Evolutionary conservation across 2,888 invertebrate species (phyloP), one percentile per base, ranked within the genome.

Genomic region (Carpatolechia fugitivella): DNA sequence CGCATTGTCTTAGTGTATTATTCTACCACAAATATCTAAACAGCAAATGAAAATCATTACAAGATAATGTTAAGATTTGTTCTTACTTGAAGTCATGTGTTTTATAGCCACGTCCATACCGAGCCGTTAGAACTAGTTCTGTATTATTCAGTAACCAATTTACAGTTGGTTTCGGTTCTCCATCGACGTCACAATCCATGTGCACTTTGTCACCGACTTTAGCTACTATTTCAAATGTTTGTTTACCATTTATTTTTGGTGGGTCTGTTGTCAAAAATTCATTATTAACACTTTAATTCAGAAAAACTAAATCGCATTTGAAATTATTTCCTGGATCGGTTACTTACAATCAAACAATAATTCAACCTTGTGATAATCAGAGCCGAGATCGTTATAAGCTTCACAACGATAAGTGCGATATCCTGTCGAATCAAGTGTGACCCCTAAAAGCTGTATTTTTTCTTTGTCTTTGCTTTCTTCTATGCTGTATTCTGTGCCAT

Each of bases 11-110:
- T n/a, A n/a, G n/a, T n/a, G n/a, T n/a, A n/a, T n/a, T n/a, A n/a
- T n/a, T n/a, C n/a, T n/a, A n/a, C n/a, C n/a, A n/a, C n/a, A n/a
- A n/a, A n/a, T n/a, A n/a, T n/a, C n/a, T n/a, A n/a, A n/a, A n/a
- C n/a, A n/a, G n/a, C n/a, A n/a, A n/a, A n/a, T n/a, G n/a, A 16
- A 40, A 40, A 40, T 8, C 8, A 16, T n/a, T n/a, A n/a, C 10
- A 5, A 35, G 4, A 35, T 35, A n/a, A 11, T 44, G 7, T 16
- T 5, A 8, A 24, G 5, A 20, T 44, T 24, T 41, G 1, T 16
- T 50, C 51, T 41, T 61, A 78, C 82, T 62, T 72, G 8, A 82
- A 56, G 52, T 66, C 70, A 10, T 78, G 57, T 48, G 74, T 64
- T 11, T 50, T n/a, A 48, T 48, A 48, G 11, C 30, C 11, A 8